Evolutionary conservation across 2,797 vertebrate species (phyloP), one percentile per base, ranked within the genome.

Genomic region (Peromyscus aztecus): DNA sequence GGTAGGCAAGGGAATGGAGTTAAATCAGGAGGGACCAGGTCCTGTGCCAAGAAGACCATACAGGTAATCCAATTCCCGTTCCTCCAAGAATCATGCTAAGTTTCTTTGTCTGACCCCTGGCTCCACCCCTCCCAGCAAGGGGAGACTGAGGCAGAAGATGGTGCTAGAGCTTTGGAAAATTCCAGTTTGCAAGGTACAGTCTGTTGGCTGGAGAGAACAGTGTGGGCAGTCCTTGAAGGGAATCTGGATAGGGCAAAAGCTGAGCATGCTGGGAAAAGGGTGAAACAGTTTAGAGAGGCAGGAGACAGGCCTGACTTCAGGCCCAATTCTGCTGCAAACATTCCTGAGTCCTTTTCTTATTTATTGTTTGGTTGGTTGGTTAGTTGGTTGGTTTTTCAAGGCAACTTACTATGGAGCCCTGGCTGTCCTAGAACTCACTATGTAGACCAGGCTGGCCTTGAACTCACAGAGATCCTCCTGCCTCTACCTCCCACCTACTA

Each of bases 201-300:
- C 91, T 37, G 11, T 24, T 21, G 6, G 75, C 69, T 75, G 8
- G 23, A 69, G 43, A 55, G 29, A 87, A 21, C 52, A 65, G 3
- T n/a, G 46, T 86, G 40, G 43, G 65, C 1, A 90, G 46, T 34
- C 71, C 87, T 14, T 4, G 29, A 31, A 82, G 49, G 87, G 71
- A 61, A 61, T 83, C 21, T 29, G 55, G n/a, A 24, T 55, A 73
- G 65, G 23, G 55, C 31, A 23, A 57, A 86, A 75, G 55, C 55
- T 52, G n/a, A 65, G 21, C 4, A 0, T 17, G 10, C 82, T 77
- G n/a, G 55, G 31, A 55, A 40, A 0, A 2, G 29, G 23, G 29
- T 31, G 16, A 23, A 6, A n/a, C 0, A 3, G 24, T 34, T 19
- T 8, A 23, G 3, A 43, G 57, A 43, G 73, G 37, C 59, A 77